Evolutionary conservation across 2,113 vertebrate genomes (phyloP), one percentile per base, ranked within the genome.

Genomic region (Centrocercus urophasianus): DNA sequence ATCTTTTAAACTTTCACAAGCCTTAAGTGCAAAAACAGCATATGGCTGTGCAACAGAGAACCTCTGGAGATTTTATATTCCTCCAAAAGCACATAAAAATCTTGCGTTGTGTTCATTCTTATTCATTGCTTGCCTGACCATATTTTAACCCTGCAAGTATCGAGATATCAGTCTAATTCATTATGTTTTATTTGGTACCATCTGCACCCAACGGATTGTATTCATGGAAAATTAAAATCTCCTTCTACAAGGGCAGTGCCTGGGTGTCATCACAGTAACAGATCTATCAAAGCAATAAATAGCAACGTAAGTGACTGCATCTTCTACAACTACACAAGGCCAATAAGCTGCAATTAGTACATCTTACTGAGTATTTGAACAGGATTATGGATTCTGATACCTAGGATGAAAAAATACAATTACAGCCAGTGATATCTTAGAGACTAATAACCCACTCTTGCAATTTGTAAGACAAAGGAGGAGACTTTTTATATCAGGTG

Each of bases 101-200:
- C 84, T 93, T 89, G 82, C 30, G 42, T 54, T 54, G 32, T 70
- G 8, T 82, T 96, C 94, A 97, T 95, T 95, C 86, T 93, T 84
- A 97, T 96, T 93, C 94, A 86, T 70, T 84, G 86, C 94, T 88
- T 92, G 84, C 85, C 84, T 91, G 87, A 83, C 65, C 65, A 83
- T 96, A 91, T 95, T 96, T 97, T 96, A 97, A 96, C 92, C 83
- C 93, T 95, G 91, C 69, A 95, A 93, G 69, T 90, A 94, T 96
- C 78, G 84, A 96, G 81, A 76, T 94, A 96, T 90, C 65, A 47
- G 79, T 50, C 59, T 94, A 96, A 96, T 93, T 93, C 89, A 95
- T 94, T 96, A 78, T 90, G 13, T 83, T 97, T 97, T 95, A 95
- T 95, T 96, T 11, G 63, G 38, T 86, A 84, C 94, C 96, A 96